Evolutionary conservation across 2,888 invertebrate species (phyloP).

Genomic region (Ormyrus labotus): DNA sequence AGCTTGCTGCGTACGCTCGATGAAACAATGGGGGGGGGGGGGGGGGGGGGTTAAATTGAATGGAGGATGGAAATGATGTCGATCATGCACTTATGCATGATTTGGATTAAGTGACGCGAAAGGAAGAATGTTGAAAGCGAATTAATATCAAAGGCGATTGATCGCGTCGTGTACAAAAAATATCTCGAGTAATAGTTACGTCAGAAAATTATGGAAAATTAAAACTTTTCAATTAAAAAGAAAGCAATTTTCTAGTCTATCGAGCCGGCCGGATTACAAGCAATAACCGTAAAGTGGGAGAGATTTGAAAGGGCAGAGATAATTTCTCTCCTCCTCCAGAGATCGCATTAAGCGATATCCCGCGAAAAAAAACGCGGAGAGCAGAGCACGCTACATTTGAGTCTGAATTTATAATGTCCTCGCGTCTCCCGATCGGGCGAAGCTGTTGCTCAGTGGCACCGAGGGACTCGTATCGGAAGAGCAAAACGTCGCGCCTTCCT

Average conservation of each 20-base stretch:
- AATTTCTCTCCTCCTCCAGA: conserved; percentile 38
- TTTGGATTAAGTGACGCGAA: too few relatives aligned
- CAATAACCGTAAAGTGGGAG: conserved; percentile 49
- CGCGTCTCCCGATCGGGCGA: background rate
- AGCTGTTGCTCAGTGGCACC: conserved; percentile 5
- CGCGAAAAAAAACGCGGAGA: conserved; percentile 64
- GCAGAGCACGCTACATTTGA: conserved; percentile 73
- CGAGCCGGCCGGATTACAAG: background rate
- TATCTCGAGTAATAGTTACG: too few relatives aligned
- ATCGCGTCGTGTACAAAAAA: too few relatives aligned
- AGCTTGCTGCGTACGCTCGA: conserved; percentile 19
- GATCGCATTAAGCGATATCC: conserved; percentile 72
- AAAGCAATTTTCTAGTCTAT: too few relatives aligned
- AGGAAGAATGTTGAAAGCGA: too few relatives aligned
- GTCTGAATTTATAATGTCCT: conserved; percentile 74
- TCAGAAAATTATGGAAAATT: too few relatives aligned
- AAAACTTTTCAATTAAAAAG: too few relatives aligned
- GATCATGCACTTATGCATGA: too few relatives aligned
- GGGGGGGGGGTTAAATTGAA: conserved; percentile 2
- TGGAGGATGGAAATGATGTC: too few relatives aligned
- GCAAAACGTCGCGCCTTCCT: conserved; percentile 30
- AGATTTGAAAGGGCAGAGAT: conserved; percentile 38
- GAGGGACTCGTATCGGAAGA: conserved; percentile 47
- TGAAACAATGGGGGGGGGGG: conserved; percentile 47
- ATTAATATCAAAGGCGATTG: too few relatives aligned